Evolutionary conservation across 2,888 invertebrate genomes (phyloP), one percentile per base, ranked within the genome.

Genomic region (Stenolophus ochropezus): DNA sequence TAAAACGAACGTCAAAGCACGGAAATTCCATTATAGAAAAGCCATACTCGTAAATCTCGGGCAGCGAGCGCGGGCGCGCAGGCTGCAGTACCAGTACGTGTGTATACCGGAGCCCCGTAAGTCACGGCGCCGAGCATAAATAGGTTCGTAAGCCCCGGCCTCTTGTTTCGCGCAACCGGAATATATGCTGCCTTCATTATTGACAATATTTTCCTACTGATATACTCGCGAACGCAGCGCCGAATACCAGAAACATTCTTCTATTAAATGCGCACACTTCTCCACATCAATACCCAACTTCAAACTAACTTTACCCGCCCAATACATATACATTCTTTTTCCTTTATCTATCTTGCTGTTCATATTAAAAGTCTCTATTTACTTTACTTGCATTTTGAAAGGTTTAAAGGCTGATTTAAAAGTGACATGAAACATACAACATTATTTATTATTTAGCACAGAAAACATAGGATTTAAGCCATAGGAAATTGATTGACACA

Each of bases 21-120:
- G 89, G 88, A 89, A 89, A 89, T 88, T 89, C 89, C 89, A 89
- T 89, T 89, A 89, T 87, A 86, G 86, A 85, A 87, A 88, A 87
- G 88, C 88, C 86, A 88, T 88, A 88, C 87, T 88, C 88, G 88
- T 88, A 88, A 88, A 89, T 89, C 86, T 87, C 84, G 82, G 83
- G 85, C 53, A 16, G 51, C 27, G 75, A 5, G 53, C n/a, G 49
- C 23, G 1, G 14, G 11, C 6, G 27, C 75, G n/a, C 5, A 5
- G 20, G 21, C 56, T 16, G 8, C 56, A 21, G 56, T 21, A 18
- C 21, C 18, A 11, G 71, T 71, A 71, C 71, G 71, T 71, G 47
- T 33, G 71, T 71, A 49, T 49, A 73, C 49, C 20, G 51, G 16
- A 21, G 75, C 27, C 51, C 53, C 75, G 75, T 75, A 75, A 75